Conservation (phyloP, 2,888 invertebrate species). For the Parnassius mnemosyne region DNA sequence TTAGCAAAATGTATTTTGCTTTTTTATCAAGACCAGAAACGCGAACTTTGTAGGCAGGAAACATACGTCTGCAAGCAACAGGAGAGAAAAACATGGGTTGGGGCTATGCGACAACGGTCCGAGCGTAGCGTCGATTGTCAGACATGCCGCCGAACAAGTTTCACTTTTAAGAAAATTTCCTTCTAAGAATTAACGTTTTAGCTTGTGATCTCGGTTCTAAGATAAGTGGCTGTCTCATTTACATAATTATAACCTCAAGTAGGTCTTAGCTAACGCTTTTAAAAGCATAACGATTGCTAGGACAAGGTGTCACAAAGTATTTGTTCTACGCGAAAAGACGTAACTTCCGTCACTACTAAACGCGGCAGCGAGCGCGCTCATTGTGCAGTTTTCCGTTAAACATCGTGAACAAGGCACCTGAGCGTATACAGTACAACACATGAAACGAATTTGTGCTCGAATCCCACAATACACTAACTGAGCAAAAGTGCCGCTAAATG, state of each 20-base stretch:
- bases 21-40: slow-evolving; percentile 98
- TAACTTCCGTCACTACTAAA: slow-evolving; percentile 60
- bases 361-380: slow-evolving; percentile 54
- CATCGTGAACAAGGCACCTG: slow-evolving; percentile 49
- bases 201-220: slow-evolving; percentile 70
- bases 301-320: slow-evolving; percentile 63
- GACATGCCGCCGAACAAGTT: slow-evolving; percentile 50
- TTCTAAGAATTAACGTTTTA: slow-evolving; percentile 58
- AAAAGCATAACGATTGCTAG: slow-evolving; percentile 10
- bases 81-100: slow-evolving; percentile 78
- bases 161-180: slow-evolving; percentile 60
- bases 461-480: slow-evolving; percentile 5
- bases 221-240: slow-evolving; percentile 4
- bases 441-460: slow-evolving; percentile 8
- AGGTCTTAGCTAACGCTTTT: slow-evolving; percentile 39
- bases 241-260: neutral
- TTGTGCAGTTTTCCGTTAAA: slow-evolving; percentile 50
- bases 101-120: slow-evolving; percentile 74
- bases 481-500: slow-evolving; percentile 8
- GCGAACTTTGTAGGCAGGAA: slow-evolving; percentile 98
- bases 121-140: slow-evolving; percentile 77
- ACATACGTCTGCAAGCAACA: slow-evolving; percentile 94
- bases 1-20: slow-evolving; percentile 97
- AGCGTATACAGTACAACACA: slow-evolving; percentile 45
- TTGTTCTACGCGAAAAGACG: slow-evolving; percentile 54